Percentiles rank a stretch among this genome's conserved stretches.
Evolutionary conservation across 2,797 vertebrate species (phyloP).

Genomic region (Smutsia temminckii): DNA sequence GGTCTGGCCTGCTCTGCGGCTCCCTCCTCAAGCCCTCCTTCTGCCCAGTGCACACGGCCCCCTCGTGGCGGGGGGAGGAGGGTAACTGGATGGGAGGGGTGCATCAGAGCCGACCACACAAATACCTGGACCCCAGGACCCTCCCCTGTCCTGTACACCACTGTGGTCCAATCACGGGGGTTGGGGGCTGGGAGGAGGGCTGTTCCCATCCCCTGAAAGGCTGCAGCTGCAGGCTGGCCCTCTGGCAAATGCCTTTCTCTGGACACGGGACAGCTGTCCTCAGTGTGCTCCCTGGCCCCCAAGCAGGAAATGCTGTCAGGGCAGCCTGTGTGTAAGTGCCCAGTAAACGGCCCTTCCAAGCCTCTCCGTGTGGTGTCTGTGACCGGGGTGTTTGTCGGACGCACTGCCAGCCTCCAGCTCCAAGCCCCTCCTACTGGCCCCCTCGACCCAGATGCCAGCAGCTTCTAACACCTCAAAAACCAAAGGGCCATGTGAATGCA

Average conservation of each 20-base stretch:
- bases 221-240: not conserved
- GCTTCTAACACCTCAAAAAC: too few relatives aligned
- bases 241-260: not conserved
- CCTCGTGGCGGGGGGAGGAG: not conserved
- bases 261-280: not conserved
- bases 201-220: not conserved
- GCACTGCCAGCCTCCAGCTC: too few relatives aligned
- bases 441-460: too few relatives aligned
- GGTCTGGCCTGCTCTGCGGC: not conserved
- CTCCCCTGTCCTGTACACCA: not conserved
- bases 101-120: not conserved
- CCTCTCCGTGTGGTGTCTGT: too few relatives aligned
- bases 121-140: not conserved
- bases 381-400: too few relatives aligned
- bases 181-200: not conserved
- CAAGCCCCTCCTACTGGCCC: too few relatives aligned
- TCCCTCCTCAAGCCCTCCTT: not conserved
- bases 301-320: too few relatives aligned
- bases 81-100: not conserved
- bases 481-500: too few relatives aligned
- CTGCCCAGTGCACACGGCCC: rapidly evolving
- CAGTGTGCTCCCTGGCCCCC: too few relatives aligned
- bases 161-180: not conserved
- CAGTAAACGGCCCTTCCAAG: too few relatives aligned
- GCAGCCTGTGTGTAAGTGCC: too few relatives aligned